Evolutionary conservation across 2,888 invertebrate genomes (phyloP).

Genomic region (Parasteatoda lunata): DNA sequence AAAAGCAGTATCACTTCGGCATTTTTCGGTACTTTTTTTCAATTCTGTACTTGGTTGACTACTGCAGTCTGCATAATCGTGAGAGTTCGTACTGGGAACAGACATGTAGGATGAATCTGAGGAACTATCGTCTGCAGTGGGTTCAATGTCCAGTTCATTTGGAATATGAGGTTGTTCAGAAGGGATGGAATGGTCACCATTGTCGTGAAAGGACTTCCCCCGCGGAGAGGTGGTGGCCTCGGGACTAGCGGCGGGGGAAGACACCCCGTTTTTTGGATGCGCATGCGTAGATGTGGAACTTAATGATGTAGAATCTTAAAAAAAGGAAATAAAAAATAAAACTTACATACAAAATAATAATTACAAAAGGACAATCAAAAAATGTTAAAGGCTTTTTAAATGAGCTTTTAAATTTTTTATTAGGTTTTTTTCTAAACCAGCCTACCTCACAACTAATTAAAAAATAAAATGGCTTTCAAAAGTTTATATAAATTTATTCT

Average conservation of each 20-base stretch:
- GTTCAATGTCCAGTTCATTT: neutral
- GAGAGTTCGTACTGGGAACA: neutral
- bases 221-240: slow-evolving; percentile 64
- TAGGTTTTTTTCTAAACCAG: no score
- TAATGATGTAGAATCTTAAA: no score
- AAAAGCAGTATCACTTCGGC: no score
- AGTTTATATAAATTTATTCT: no score
- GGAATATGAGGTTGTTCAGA: neutral
- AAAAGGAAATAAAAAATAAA: no score
- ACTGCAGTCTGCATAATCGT: neutral
- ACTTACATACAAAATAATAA: no score
- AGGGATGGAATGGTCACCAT: slow-evolving; percentile 27
- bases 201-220: slow-evolving; percentile 55
- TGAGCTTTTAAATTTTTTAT: no score
- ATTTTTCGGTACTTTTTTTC: neutral
- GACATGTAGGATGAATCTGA: slow-evolving; percentile 56
- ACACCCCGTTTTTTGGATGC: slow-evolving; percentile 68
- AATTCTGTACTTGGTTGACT: neutral
- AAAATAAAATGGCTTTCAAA: no score
- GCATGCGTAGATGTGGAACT: no score
- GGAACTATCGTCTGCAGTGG: slow-evolving; percentile 28
- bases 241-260: slow-evolving; percentile 69
- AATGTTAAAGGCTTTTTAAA: no score
- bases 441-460: no score
- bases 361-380: no score